Conservation (phyloP, 2,888 invertebrate species). For the Synanthedon formicaeformis region DNA sequence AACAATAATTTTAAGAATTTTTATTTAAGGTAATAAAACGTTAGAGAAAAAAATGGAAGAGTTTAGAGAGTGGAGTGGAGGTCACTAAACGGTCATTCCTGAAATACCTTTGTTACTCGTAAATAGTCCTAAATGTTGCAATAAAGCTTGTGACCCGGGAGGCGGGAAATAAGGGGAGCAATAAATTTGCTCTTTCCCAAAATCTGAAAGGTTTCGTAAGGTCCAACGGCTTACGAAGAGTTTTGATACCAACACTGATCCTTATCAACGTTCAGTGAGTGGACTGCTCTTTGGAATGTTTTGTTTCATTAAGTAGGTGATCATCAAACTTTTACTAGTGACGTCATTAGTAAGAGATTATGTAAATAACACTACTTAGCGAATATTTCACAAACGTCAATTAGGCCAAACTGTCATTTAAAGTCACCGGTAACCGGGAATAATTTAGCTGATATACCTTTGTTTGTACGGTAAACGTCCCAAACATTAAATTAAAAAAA, state of each 20-base stretch:
- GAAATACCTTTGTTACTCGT: slow-evolving; percentile 10
- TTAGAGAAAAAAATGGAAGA: background rate
- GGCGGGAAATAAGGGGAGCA: slow-evolving; percentile 9
- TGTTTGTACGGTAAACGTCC: no score
- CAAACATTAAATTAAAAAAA: no score
- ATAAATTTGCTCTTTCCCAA: slow-evolving; percentile 9
- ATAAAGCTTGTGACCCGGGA: slow-evolving; percentile 7
- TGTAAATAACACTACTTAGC: no score
- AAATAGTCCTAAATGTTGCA: slow-evolving; percentile 15
- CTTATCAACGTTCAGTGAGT: slow-evolving; percentile 1
- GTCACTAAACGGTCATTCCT: slow-evolving; percentile 9
- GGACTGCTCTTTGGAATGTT: background rate
- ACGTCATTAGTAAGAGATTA: background rate
- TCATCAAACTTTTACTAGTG: background rate
- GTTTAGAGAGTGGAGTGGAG: background rate
- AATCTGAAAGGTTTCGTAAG: slow-evolving; percentile 2
- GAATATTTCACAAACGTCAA: no score
- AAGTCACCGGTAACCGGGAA: no score
- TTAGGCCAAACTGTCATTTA: no score
- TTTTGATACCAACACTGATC: background rate
- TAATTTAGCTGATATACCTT: no score
- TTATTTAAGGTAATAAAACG: background rate
- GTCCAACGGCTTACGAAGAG: background rate
- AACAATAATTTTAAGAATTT: no score
- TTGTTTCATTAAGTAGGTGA: background rate